Evolutionary conservation across 2,888 invertebrate genomes (phyloP).

Genomic region (Glaucopsyche alexis): DNA sequence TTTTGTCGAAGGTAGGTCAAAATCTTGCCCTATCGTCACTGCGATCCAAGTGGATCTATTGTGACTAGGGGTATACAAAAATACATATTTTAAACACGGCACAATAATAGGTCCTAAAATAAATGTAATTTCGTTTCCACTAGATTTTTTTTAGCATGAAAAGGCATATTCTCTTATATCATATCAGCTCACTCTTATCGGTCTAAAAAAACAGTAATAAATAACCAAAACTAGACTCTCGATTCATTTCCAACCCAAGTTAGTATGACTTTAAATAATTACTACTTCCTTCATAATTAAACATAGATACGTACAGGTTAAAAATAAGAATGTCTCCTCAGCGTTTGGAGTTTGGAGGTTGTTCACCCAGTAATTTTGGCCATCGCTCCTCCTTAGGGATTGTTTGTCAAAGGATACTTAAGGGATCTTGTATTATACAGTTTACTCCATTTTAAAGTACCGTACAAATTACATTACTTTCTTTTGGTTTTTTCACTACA

Average conservation of each 20-base stretch:
- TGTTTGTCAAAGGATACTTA: conserved; percentile 69
- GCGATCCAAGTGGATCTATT: no score
- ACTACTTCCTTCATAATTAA: conserved; percentile 34
- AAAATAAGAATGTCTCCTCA: conserved; percentile 77
- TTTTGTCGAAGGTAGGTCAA: no score
- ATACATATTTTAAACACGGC: no score
- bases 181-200: no score
- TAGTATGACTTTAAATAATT: conserved; percentile 16
- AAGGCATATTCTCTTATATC: no score
- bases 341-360: conserved; percentile 71
- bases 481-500: neutral
- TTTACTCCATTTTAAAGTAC: conserved; percentile 49
- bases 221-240: neutral
- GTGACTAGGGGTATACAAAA: no score
- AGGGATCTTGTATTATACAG: conserved; percentile 46
- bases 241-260: neutral
- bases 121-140: no score
- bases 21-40: no score
- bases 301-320: conserved; percentile 53
- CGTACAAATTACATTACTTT: neutral
- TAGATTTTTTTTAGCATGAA: no score
- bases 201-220: no score
- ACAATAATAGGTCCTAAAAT: no score
- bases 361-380: conserved; percentile 75
- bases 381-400: conserved; percentile 64